phyloP scores from a whole-genome alignment of 2,888 invertebrate genomes.

The Erannis defoliaria region DNA sequence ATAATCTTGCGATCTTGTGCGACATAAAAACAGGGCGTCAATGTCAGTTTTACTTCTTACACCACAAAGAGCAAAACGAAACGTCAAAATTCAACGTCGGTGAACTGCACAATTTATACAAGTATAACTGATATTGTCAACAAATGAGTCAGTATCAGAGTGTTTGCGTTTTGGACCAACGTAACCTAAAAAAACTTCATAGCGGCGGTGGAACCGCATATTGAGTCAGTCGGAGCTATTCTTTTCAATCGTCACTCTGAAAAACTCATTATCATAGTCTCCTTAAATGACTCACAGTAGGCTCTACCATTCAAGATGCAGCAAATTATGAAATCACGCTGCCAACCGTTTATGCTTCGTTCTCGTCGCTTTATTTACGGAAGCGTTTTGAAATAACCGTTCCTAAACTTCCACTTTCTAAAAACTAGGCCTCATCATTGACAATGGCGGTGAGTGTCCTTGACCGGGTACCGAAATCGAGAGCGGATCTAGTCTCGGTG shows the following conservation, averaged over 20 bases:
- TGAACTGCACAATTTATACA: no score
- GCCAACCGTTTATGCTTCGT: slow-evolving; percentile 19
- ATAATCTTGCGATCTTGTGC: no score
- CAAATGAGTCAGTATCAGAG: no score
- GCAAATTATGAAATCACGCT: slow-evolving; percentile 19
- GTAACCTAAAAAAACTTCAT: no score
- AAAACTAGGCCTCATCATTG: slow-evolving; percentile 28
- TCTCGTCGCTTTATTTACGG: slow-evolving; percentile 33
- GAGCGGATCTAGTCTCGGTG: slow-evolving; percentile 30
- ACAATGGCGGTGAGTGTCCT: slow-evolving; percentile 30
- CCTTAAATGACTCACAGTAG: slow-evolving; percentile 1
- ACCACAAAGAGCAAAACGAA: no score
- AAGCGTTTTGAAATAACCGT: slow-evolving; percentile 25
- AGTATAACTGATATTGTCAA: no score
- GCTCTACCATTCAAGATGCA: not conserved
- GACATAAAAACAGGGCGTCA: no score
- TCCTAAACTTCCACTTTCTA: slow-evolving; percentile 31
- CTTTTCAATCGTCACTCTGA: not conserved
- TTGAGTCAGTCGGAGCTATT: not conserved
- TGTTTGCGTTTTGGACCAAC: no score
- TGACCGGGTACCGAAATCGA: slow-evolving; percentile 32
- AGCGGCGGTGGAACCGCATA: not conserved
- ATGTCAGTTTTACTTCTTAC: no score
- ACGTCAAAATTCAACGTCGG: no score
- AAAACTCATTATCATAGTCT: not conserved